Evolutionary conservation across 2,888 invertebrate genomes (phyloP).

Genomic region (Nemotelus nigrinus): DNA sequence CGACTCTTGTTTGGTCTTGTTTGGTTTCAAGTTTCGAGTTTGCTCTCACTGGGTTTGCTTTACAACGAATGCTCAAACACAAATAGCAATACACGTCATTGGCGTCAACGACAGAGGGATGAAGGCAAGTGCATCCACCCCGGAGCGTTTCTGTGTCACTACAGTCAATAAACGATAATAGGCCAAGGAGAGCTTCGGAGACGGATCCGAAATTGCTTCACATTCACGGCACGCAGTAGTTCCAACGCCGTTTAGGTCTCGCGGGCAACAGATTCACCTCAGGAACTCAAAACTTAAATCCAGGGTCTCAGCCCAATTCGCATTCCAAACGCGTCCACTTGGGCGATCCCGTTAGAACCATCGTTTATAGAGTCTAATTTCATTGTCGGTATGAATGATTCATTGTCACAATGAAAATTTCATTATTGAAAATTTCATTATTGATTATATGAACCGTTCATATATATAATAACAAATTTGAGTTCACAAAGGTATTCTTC

Average conservation of each 20-base stretch:
- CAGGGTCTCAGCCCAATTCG: not conserved
- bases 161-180: not conserved
- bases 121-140: constrained; percentile 26
- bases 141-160: constrained; percentile 10
- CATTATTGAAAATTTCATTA: too few relatives aligned
- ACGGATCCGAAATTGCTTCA: constrained; percentile 7
- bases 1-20: not conserved
- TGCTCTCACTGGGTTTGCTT: constrained; percentile 31
- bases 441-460: too few relatives aligned
- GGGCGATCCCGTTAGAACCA: not conserved
- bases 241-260: not conserved
- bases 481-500: too few relatives aligned
- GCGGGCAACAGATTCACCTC: constrained; percentile 36
- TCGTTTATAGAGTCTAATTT: too few relatives aligned
- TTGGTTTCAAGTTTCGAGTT: constrained; percentile 9
- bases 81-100: constrained; percentile 24
- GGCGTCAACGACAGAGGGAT: constrained; percentile 2
- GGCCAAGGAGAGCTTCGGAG: constrained; percentile 16
- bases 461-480: too few relatives aligned
- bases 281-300: not conserved
- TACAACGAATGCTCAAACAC: constrained; percentile 29
- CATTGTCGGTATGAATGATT: too few relatives aligned
- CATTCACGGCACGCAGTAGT: not conserved
- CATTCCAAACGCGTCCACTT: not conserved
- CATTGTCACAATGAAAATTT: too few relatives aligned